phyloP scores from a whole-genome alignment of 1,140 invertebrate genomes.

The Dendroctonus ponderosae region DNA sequence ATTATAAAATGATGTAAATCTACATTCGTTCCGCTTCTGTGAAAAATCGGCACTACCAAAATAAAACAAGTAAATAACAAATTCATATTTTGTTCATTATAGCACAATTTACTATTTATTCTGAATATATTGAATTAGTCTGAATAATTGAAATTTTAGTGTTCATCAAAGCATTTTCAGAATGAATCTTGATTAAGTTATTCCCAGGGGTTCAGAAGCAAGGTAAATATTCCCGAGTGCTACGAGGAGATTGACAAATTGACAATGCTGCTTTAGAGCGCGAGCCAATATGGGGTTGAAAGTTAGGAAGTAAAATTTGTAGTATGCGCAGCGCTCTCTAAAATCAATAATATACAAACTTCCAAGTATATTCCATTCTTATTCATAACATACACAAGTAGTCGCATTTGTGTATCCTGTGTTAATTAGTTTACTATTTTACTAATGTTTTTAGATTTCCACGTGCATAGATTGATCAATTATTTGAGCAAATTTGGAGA shows the following conservation, averaged over 20 bases:
- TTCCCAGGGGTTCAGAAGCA: neutral
- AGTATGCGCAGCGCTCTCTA: slow-evolving; percentile 38
- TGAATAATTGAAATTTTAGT: no score
- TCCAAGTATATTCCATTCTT: slow-evolving; percentile 29
- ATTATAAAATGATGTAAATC: no score
- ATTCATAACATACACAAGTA: slow-evolving; percentile 17
- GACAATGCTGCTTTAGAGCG: slow-evolving; percentile 26
- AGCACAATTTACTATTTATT: neutral
- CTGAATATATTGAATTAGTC: no score
- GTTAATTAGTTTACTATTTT: no score
- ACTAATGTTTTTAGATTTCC: no score
- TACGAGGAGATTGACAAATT: neutral
- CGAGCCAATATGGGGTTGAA: slow-evolving; percentile 40
- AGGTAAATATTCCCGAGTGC: neutral
- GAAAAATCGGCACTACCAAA: no score
- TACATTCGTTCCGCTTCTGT: no score
- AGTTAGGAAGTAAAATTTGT: slow-evolving; percentile 38
- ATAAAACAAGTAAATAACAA: no score
- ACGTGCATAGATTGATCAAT: no score
- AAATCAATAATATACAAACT: slow-evolving; percentile 41
- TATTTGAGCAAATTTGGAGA: no score
- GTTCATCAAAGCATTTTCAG: no score
- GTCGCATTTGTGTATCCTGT: neutral
- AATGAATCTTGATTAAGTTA: no score
- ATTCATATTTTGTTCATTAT: neutral